phyloP scores from a whole-genome alignment of 2,888 invertebrate species.

The Sialis lutaria region DNA sequence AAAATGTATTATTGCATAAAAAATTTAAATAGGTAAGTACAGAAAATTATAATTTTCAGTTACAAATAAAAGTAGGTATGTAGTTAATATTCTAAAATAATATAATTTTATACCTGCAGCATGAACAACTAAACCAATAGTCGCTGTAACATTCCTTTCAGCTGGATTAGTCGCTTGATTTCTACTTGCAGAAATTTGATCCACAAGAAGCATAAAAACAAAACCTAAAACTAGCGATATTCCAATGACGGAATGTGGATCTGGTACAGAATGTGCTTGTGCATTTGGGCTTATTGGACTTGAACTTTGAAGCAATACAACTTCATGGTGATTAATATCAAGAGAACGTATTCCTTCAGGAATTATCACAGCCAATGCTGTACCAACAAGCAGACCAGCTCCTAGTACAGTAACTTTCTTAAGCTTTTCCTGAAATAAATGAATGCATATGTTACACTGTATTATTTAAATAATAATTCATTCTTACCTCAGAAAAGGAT shows the following conservation, averaged over 20 bases:
- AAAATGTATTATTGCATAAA: neutral
- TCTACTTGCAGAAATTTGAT: constrained; percentile 49
- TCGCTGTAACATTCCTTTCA: constrained; percentile 77
- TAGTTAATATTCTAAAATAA: neutral
- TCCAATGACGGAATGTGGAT: constrained; percentile 72
- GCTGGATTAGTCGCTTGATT: constrained; percentile 39
- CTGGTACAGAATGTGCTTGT: constrained; percentile 26
- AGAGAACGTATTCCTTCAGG: constrained; percentile 93
- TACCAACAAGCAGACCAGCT: constrained; percentile 92
- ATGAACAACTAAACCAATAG: constrained; percentile 92
- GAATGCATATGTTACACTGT: neutral
- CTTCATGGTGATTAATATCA: constrained; percentile 19
- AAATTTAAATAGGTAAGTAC: neutral
- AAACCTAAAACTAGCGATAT: constrained; percentile 88
- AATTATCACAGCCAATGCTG: constrained; percentile 93
- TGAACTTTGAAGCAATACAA: constrained; percentile 2
- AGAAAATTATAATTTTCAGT: neutral
- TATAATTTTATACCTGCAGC: constrained; percentile 56
- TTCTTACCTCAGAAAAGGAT: constrained; percentile 78
- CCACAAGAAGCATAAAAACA: constrained; percentile 92
- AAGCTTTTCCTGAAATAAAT: constrained; percentile 62
- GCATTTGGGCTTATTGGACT: constrained; percentile 10
- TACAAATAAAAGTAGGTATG: neutral
- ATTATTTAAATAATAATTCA: constrained; percentile 4
- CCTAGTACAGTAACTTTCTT: constrained; percentile 90